Conservation (phyloP, 2,113 vertebrate species). For the Thymallus thymallus region DNA sequence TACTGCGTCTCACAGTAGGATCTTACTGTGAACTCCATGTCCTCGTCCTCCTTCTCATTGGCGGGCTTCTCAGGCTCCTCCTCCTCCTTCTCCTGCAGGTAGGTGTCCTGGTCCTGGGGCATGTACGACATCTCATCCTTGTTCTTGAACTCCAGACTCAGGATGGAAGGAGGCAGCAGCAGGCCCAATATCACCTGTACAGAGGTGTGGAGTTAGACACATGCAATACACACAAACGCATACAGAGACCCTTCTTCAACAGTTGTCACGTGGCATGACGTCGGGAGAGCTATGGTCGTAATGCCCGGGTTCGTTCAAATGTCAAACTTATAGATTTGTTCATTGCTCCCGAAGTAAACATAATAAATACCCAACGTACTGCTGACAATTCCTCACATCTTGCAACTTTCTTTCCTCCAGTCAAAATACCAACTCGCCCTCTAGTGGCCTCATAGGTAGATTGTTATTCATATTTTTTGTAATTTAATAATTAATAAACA, state of each 20-base stretch:
- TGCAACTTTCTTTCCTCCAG: too few relatives aligned
- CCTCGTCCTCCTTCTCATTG: conserved; percentile 98
- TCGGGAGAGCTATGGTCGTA: not conserved
- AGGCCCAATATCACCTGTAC: conserved; percentile 96
- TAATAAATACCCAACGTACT: too few relatives aligned
- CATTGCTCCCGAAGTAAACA: too few relatives aligned
- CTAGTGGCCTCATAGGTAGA: too few relatives aligned
- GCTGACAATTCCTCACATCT: too few relatives aligned
- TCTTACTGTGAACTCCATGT: conserved; percentile 99
- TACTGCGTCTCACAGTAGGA: conserved; percentile 81
- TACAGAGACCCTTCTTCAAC: not conserved
- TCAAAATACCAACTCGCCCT: too few relatives aligned
- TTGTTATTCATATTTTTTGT: too few relatives aligned
- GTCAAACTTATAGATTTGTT: too few relatives aligned
- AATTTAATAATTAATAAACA: too few relatives aligned
- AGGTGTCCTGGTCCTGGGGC: conserved; percentile 92
- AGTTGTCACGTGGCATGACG: too few relatives aligned
- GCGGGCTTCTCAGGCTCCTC: conserved; percentile 87
- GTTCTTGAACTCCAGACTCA: conserved; percentile 99
- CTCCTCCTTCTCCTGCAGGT: conserved; percentile 94
- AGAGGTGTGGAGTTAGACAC: not conserved
- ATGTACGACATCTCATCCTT: conserved; percentile 99
- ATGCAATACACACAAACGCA: not conserved
- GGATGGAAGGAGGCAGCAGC: conserved; percentile 96
- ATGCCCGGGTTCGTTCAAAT: not conserved